Evolutionary conservation across 2,797 vertebrate species (phyloP).

Genomic region (Poliocrania exsul): DNA sequence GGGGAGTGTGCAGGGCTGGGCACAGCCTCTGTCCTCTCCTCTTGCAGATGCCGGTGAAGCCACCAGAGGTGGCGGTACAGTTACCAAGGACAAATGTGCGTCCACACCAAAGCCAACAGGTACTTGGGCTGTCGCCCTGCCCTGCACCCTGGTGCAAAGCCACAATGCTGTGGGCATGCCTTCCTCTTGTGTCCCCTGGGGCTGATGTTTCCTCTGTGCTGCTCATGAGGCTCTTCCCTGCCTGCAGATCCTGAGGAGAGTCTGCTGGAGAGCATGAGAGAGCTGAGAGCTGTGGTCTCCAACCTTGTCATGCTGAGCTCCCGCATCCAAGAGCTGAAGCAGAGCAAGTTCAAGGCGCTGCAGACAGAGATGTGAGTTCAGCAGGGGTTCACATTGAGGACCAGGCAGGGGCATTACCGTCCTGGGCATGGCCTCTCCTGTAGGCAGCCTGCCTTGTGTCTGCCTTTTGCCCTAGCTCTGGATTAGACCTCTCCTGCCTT

Average conservation of each 20-base stretch:
- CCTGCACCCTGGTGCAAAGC: neutral
- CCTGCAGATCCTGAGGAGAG: constrained; percentile 14
- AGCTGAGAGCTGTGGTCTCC: constrained; percentile 49
- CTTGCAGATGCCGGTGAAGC: neutral
- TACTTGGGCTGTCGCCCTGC: neutral
- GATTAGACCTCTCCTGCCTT: neutral
- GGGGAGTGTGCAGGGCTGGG: neutral
- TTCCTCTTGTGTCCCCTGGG: neutral
- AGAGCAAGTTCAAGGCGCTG: constrained; percentile 55
- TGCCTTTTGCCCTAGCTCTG: neutral
- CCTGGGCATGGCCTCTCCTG: neutral
- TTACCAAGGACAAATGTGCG: constrained; percentile 37
- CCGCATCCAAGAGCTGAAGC: constrained; percentile 64
- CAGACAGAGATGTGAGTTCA: constrained; percentile 69
- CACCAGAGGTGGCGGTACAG: neutral
- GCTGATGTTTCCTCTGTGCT: neutral
- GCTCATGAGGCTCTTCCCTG: neutral
- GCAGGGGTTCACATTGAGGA: rapidly evolving
- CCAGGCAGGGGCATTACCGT: rapidly evolving
- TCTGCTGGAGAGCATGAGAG: constrained; percentile 10
- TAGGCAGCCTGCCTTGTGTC: neutral
- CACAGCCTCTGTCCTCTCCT: neutral
- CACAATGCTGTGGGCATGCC: neutral
- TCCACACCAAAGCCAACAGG: constrained; percentile 52
- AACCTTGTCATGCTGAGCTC: constrained; percentile 53